Evolutionary conservation across 2,113 vertebrate genomes (phyloP), one percentile per base, ranked within the genome.

Genomic region (Athene noctua): DNA sequence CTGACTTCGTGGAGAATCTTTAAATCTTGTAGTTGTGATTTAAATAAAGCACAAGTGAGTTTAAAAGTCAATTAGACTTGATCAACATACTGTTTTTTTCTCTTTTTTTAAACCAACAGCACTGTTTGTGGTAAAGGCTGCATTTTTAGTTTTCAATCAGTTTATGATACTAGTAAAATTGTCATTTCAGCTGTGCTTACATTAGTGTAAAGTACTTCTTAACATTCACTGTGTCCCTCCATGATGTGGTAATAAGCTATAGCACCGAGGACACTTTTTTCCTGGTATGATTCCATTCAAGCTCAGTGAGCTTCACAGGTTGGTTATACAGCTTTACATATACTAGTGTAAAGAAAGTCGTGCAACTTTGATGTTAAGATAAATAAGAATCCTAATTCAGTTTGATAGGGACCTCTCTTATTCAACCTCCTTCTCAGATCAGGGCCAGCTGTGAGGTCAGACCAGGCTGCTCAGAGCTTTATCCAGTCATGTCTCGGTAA

Each of bases 401-500:
- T 57, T 75, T 57, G 29, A 32, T 12, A 59, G 46, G 49, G 36
- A 23, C 59, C n/a, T 58, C 36, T 81, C 10, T 36, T 47, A 40
- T 49, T 22, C 23, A 47, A 5, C 23, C 27, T 46, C 20, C 13
- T n/a, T 9, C 54, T 42, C 23, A 4, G n/a, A 40, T 19, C 62
- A 83, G 34, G 62, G 47, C n/a, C 71, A n/a, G 46, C 79, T 52
- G 3, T 36, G 63, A 55, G 47, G 42, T 21, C 40, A 63, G 63
- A 70, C 13, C 30, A 49, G n/a, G 14, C 26, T 51, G 30, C 62
- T n/a, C 38, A 26, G 36, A 44, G 44, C 70, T 61, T 75, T 68
- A 16, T 54, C 65, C 25, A 17, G 47, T 55, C 1, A 0, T 15
- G 42, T 62, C 55, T 30, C 11, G 0, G 5, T 42, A 49, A 22